A percentile compares a stretch with the other conserved stretches of the same genome.
Evolutionary conservation across 2,888 invertebrate species (phyloP).

Genomic region (Amphiduros pacificus): DNA sequence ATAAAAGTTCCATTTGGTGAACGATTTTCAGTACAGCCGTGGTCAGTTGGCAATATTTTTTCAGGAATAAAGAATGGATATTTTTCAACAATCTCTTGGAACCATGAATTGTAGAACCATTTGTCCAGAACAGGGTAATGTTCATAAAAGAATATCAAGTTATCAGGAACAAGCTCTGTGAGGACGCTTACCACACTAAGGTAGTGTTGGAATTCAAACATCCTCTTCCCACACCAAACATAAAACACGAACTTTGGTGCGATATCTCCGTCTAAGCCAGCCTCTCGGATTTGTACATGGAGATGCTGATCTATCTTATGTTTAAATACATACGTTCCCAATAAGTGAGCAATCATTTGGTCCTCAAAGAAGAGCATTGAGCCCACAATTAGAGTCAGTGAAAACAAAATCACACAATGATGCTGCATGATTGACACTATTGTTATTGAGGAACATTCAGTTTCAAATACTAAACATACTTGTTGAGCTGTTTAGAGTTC

Average conservation of each 20-base stretch:
- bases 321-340: too few relatives aligned
- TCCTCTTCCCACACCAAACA: conserved; percentile 47
- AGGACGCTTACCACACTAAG: conserved; percentile 49
- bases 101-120: conserved; percentile 38
- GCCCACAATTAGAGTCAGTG: too few relatives aligned
- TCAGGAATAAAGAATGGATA: conserved; percentile 27
- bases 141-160: conserved; percentile 43
- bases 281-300: too few relatives aligned
- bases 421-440: too few relatives aligned
- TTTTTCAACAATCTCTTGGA: conserved; percentile 13
- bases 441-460: too few relatives aligned
- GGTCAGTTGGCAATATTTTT: conserved; percentile 5
- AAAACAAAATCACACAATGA: too few relatives aligned
- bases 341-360: too few relatives aligned
- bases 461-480: too few relatives aligned
- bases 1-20: conserved; percentile 27
- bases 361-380: too few relatives aligned
- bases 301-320: too few relatives aligned
- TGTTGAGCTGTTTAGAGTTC: too few relatives aligned
- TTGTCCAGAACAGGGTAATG: conserved; percentile 36
- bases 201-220: conserved; percentile 48
- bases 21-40: conserved; percentile 17
- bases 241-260: conserved; percentile 36
- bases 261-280: conserved; percentile 20
- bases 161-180: conserved; percentile 43